A percentile compares a stretch with the other conserved stretches of the same genome.
phyloP scores from a whole-genome alignment of 1,140 invertebrate genomes.

The Kradibia gibbosae region DNA sequence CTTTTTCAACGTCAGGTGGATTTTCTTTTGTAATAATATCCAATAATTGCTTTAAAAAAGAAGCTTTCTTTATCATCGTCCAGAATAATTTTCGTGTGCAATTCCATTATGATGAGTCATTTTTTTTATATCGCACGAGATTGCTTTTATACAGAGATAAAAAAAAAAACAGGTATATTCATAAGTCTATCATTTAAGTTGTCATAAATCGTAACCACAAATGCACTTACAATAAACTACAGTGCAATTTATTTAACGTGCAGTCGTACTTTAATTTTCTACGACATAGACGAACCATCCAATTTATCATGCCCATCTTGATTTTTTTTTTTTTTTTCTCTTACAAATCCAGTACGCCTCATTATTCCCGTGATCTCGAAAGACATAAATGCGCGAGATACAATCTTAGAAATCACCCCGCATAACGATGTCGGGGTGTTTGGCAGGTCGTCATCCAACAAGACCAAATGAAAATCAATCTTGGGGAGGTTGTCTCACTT shows the following conservation, averaged over 20 bases:
- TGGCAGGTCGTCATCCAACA: not conserved
- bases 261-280: not conserved
- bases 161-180: too few species aligned
- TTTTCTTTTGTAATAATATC: not conserved
- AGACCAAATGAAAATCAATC: slow-evolving; percentile 11
- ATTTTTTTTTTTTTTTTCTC: not conserved
- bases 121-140: too few species aligned
- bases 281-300: not conserved
- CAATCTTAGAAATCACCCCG: not conserved
- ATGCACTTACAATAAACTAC: too few species aligned
- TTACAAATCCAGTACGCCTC: not conserved
- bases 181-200: too few species aligned
- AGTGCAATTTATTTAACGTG: not conserved
- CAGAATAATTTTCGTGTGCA: not conserved
- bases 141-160: too few species aligned
- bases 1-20: not conserved
- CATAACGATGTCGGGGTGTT: not conserved
- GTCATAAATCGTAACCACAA: too few species aligned
- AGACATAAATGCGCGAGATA: not conserved
- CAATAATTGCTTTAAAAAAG: not conserved
- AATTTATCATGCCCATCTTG: not conserved
- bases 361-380: not conserved
- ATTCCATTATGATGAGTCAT: not conserved
- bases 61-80: not conserved
- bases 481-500: not conserved